These are phyloP conservation scores for Drosophila guanche DNA, from an alignment of 1,140 invertebrate species.

Conservation along the genomic window DNA sequence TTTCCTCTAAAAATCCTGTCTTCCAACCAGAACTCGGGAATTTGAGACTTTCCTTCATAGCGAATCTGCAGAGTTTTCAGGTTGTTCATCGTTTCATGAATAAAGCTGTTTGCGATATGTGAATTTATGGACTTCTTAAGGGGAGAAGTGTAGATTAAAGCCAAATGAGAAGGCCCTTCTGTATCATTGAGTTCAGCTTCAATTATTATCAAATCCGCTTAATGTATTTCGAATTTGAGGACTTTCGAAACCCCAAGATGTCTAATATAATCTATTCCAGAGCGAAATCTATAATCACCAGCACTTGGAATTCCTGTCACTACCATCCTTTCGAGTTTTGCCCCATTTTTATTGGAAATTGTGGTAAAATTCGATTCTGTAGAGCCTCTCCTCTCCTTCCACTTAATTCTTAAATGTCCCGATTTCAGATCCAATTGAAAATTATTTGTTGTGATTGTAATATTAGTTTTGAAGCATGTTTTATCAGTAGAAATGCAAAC, in stretches of 20 bases:
- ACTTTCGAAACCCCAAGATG: slow-evolving; percentile 1
- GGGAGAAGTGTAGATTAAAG: background rate
- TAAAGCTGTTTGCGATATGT: background rate
- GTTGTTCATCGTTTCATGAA: background rate
- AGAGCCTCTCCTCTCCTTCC: background rate
- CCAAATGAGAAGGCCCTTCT: background rate
- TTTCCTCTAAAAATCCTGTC: background rate
- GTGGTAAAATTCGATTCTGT: slow-evolving; percentile 6
- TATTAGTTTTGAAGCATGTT: background rate
- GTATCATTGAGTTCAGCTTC: background rate
- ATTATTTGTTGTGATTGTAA: slow-evolving; percentile 2
- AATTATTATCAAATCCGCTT: background rate
- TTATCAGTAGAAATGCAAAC: background rate
- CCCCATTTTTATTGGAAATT: background rate
- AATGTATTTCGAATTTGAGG: background rate
- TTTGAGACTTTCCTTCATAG: background rate
- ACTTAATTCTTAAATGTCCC: background rate
- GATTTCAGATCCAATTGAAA: background rate
- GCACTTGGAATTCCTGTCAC: slow-evolving; percentile 1
- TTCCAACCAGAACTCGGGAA: background rate
- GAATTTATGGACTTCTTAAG: background rate
- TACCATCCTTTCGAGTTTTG: background rate
- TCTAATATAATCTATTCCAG: background rate
- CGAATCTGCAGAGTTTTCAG: background rate
- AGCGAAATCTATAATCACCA: slow-evolving; percentile 1